Percentiles rank a stretch among this genome's conserved stretches.
phyloP scores from a whole-genome alignment of 92 coral and sea anemone genomes.

The Parazoanthus swiftii region DNA sequence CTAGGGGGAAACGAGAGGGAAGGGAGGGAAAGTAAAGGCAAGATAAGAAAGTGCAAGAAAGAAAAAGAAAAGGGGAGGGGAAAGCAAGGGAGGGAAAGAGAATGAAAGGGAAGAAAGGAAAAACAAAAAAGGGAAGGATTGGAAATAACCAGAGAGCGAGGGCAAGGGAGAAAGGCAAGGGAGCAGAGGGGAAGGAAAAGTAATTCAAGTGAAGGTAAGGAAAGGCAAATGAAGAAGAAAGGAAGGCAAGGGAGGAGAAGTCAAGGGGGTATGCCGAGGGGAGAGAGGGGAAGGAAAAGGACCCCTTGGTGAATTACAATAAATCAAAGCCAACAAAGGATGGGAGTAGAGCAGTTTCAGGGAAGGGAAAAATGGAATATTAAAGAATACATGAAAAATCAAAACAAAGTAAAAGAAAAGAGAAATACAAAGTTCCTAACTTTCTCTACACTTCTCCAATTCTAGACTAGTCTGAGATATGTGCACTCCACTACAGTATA shows the following conservation, averaged over 20 bases:
- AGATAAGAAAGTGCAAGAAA: background rate
- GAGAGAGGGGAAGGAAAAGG: background rate
- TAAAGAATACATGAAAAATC: too few relatives aligned
- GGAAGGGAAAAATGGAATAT: background rate
- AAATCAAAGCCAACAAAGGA: background rate
- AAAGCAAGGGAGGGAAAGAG: background rate
- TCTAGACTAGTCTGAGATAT: background rate
- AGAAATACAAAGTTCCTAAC: background rate
- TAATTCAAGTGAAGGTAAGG: background rate
- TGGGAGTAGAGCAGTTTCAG: background rate
- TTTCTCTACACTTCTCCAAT: background rate
- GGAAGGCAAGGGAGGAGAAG: background rate
- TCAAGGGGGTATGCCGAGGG: background rate
- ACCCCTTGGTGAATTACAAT: background rate
- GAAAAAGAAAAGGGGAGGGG: background rate
- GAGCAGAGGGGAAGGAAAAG: background rate
- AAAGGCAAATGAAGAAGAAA: background rate
- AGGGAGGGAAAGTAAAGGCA: background rate
- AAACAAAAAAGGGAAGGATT: background rate
- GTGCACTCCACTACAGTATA: background rate
- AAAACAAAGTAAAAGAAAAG: background rate
- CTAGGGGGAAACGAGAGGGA: background rate
- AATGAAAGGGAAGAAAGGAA: background rate
- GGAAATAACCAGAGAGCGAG: background rate
- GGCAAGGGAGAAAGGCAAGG: background rate